These are phyloP conservation scores for Anastrepha obliqua DNA, from an alignment of 1,140 invertebrate genomes.

Conservation along the genomic window DNA sequence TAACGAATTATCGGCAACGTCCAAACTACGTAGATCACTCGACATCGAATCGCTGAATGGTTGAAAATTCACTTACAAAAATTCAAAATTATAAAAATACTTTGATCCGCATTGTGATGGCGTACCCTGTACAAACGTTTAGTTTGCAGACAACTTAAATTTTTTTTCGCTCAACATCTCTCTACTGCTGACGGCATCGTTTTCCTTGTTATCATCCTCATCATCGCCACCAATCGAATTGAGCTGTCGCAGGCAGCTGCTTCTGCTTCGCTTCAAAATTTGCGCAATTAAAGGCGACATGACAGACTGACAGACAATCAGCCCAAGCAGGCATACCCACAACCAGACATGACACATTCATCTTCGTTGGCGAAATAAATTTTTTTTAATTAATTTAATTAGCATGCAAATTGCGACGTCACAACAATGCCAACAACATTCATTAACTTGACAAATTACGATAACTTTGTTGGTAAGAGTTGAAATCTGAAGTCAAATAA, in stretches of 20 bases:
- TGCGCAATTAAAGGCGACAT: slow-evolving; percentile 49
- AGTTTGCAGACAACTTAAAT: no score
- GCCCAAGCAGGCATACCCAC: not conserved
- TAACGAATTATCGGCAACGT: no score
- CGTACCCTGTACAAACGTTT: no score
- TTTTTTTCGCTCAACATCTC: no score
- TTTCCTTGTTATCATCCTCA: not conserved
- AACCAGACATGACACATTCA: not conserved
- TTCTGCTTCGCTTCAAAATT: not conserved
- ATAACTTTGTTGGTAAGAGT: slow-evolving; percentile 16
- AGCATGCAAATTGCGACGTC: slow-evolving; percentile 45
- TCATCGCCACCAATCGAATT: not conserved
- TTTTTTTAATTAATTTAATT: slow-evolving; percentile 41
- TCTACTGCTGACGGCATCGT: not conserved
- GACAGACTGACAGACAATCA: slow-evolving; percentile 22
- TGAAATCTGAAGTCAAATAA: slow-evolving; percentile 43
- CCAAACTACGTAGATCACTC: no score
- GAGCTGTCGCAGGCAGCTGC: not conserved
- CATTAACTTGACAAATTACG: slow-evolving; percentile 42
- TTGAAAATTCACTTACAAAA: no score
- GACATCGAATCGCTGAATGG: no score
- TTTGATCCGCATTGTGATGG: no score
- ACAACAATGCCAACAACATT: slow-evolving; percentile 44
- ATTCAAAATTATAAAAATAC: no score
- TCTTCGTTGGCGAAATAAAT: not conserved